phyloP scores from a whole-genome alignment of 2,113 vertebrate genomes.

The Zapus hudsonius region DNA sequence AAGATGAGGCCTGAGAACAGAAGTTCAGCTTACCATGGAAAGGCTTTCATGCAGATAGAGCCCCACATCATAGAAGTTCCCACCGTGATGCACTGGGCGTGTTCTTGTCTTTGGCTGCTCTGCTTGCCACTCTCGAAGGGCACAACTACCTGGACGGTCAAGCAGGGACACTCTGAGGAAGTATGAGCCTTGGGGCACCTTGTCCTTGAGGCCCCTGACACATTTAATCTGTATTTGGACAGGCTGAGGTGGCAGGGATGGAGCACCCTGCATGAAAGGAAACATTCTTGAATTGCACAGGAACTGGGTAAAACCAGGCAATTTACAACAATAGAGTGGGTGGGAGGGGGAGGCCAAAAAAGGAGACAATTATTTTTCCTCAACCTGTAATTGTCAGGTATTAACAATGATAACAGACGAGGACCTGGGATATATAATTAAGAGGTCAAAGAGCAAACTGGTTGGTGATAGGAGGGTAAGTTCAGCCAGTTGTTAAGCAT shows the following conservation, averaged over 20 bases:
- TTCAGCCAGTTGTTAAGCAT: constrained; percentile 35
- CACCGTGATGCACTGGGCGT: constrained; percentile 84
- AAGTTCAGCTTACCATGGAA: constrained; percentile 86
- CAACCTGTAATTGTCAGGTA: constrained; percentile 80
- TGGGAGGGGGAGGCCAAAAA: constrained; percentile 27
- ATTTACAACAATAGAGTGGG: constrained; percentile 76
- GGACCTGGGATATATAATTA: constrained; percentile 69
- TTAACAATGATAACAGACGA: constrained; percentile 72
- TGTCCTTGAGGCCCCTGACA: constrained; percentile 92
- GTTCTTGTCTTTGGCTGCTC: constrained; percentile 80
- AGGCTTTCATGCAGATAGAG: constrained; percentile 90
- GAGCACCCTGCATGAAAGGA: constrained; percentile 84
- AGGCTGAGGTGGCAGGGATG: constrained; percentile 74
- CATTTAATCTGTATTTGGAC: constrained; percentile 90
- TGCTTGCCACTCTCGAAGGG: constrained; percentile 78
- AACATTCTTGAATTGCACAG: constrained; percentile 81
- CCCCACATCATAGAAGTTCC: constrained; percentile 88
- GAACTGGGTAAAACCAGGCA: constrained; percentile 66
- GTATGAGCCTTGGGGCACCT: constrained; percentile 90
- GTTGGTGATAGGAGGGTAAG: constrained; percentile 64
- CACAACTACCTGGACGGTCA: constrained; percentile 84
- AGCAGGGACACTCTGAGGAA: constrained; percentile 88
- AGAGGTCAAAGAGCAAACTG: constrained; percentile 81
- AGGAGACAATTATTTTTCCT: constrained; percentile 76
- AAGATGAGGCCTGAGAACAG: too few relatives aligned